Percentiles rank a stretch among this genome's conserved stretches.
Evolutionary conservation across 2,888 invertebrate genomes (phyloP).

Genomic region (Polietes domitor): DNA sequence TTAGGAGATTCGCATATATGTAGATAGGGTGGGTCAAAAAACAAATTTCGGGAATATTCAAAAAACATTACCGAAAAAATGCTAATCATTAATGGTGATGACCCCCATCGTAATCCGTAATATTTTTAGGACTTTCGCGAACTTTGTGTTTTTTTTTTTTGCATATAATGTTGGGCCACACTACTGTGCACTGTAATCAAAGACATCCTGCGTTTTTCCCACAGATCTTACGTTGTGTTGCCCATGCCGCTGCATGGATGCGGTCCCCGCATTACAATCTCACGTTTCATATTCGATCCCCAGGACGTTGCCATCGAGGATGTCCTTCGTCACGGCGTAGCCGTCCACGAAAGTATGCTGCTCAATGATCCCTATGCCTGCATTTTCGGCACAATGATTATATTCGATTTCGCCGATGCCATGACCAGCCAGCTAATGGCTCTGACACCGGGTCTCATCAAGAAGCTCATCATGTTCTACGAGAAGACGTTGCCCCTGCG

Average conservation of each 20-base stretch:
- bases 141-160: too few relatives aligned
- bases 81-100: too few relatives aligned
- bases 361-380: constrained; percentile 84
- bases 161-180: too few relatives aligned
- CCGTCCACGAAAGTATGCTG: constrained; percentile 83
- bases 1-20: too few relatives aligned
- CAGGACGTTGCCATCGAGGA: constrained; percentile 81
- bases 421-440: constrained; percentile 82
- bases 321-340: constrained; percentile 82
- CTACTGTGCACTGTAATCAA: too few relatives aligned
- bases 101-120: too few relatives aligned
- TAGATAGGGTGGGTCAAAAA: too few relatives aligned
- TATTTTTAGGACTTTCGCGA: too few relatives aligned
- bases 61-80: too few relatives aligned
- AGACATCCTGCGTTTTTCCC: too few relatives aligned
- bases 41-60: too few relatives aligned
- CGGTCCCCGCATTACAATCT: constrained; percentile 81
- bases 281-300: constrained; percentile 69
- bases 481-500: constrained; percentile 85
- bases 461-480: constrained; percentile 82
- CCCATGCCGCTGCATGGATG: constrained; percentile 79
- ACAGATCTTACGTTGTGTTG: constrained; percentile 76
- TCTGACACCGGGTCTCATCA: constrained; percentile 83
- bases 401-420: constrained; percentile 83
- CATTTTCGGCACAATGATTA: constrained; percentile 82